These are phyloP conservation scores for Tromatobia lineatoria DNA, from an alignment of 2,888 invertebrate genomes.

Conservation along the genomic window DNA sequence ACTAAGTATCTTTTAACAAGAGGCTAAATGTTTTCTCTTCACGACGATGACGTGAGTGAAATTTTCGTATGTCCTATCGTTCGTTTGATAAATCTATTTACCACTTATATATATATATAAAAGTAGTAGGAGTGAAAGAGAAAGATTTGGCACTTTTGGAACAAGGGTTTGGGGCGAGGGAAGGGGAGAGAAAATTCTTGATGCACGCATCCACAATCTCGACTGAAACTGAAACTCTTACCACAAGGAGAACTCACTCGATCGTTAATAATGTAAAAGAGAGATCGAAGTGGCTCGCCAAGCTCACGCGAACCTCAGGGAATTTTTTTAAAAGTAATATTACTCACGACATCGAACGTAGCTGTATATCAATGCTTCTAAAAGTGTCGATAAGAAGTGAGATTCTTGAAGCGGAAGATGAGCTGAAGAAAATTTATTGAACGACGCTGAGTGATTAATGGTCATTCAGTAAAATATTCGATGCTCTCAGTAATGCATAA, in stretches of 20 bases:
- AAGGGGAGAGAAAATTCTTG: background rate
- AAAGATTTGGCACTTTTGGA: background rate
- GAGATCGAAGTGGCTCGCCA: slow-evolving; percentile 28
- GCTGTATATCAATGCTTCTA: background rate
- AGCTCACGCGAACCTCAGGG: slow-evolving; percentile 9
- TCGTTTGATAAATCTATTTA: background rate
- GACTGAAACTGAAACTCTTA: slow-evolving; percentile 28
- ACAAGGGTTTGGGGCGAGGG: background rate
- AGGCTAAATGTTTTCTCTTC: slow-evolving; percentile 1
- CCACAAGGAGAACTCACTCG: slow-evolving; percentile 3
- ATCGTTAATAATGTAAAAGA: slow-evolving; percentile 37
- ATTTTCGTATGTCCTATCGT: background rate
- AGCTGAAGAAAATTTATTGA: background rate
- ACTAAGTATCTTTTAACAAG: slow-evolving; percentile 45
- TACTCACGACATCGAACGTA: background rate
- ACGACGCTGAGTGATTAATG: background rate
- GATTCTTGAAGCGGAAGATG: background rate
- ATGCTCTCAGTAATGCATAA: background rate
- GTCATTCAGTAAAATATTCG: background rate
- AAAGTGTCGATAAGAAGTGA: background rate
- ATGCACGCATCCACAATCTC: slow-evolving; percentile 19
- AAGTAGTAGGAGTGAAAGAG: background rate
- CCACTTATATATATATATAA: background rate
- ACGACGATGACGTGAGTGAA: background rate
- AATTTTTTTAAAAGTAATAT: slow-evolving; percentile 28